phyloP scores from a whole-genome alignment of 1,140 invertebrate genomes.

The Ctenoplectra terminalis region DNA sequence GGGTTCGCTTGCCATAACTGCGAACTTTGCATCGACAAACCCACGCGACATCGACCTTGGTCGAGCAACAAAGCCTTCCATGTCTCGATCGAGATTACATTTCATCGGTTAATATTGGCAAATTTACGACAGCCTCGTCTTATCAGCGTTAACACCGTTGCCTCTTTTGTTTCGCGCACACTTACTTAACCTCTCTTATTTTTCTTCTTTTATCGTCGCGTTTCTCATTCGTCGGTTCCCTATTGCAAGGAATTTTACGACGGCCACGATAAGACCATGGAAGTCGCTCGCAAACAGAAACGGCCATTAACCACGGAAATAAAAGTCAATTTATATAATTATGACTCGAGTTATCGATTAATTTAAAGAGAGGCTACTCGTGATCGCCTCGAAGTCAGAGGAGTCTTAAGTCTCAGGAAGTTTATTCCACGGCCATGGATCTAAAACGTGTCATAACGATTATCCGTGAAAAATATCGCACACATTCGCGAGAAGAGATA shows the following conservation, averaged over 20 bases:
- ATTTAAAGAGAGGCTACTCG: slow-evolving; percentile 1
- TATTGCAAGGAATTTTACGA: not conserved
- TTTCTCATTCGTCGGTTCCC: not conserved
- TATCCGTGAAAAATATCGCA: too few relatives aligned
- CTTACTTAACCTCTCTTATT: not conserved
- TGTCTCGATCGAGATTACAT: slow-evolving; percentile 31
- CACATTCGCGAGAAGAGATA: not conserved
- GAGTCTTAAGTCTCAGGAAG: not conserved
- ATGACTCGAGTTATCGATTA: not conserved
- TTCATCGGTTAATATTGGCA: slow-evolving; percentile 23
- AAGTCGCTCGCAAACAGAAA: not conserved
- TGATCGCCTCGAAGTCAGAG: too few relatives aligned
- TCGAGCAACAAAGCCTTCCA: slow-evolving; percentile 24
- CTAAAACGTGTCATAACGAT: not conserved
- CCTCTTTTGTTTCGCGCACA: not conserved
- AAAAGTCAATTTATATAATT: slow-evolving; percentile 12
- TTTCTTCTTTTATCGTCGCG: slow-evolving; percentile 1
- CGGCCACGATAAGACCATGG: not conserved
- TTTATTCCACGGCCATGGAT: not conserved
- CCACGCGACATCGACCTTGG: slow-evolving; percentile 53
- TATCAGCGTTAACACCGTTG: slow-evolving; percentile 30
- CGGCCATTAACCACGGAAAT: not conserved
- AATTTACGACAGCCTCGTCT: slow-evolving; percentile 39
- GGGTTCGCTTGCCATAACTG: slow-evolving; percentile 40
- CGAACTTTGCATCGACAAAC: slow-evolving; percentile 55